These are phyloP conservation scores for Drosophila paramelanica DNA, from an alignment of 2,888 invertebrate species.

Conservation along the genomic window DNA sequence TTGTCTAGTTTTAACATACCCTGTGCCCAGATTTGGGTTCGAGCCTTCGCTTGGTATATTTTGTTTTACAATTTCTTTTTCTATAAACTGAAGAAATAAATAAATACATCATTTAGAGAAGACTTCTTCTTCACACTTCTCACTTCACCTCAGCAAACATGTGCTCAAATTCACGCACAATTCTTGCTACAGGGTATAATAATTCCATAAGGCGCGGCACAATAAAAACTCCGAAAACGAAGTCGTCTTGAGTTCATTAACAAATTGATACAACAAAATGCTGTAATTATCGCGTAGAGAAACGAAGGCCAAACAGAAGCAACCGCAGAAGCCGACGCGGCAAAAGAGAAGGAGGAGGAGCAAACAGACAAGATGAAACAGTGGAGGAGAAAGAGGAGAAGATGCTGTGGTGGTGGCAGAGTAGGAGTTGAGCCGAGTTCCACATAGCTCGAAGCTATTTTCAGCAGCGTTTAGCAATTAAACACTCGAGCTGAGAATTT, in stretches of 20 bases:
- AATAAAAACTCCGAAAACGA: constrained; percentile 36
- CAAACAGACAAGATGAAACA: background rate
- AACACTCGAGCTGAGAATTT: constrained; percentile 67
- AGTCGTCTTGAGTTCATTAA: constrained; percentile 71
- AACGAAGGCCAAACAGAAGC: constrained; percentile 60
- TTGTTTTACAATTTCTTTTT: no score
- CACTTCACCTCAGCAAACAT: no score
- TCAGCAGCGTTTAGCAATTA: constrained; percentile 75
- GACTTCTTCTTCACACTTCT: no score
- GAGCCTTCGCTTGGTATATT: no score
- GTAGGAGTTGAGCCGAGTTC: constrained; percentile 27
- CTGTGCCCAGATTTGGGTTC: no score
- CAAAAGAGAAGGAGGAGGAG: background rate
- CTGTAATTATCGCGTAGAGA: constrained; percentile 77
- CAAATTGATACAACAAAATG: constrained; percentile 82
- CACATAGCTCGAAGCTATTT: constrained; percentile 77
- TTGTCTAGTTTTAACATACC: no score
- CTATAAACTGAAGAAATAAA: no score
- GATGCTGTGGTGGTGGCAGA: background rate
- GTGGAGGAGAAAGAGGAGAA: constrained; percentile 1
- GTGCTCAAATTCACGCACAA: background rate
- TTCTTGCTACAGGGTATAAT: constrained; percentile 36
- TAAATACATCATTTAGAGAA: no score
- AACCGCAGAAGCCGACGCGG: constrained; percentile 11
- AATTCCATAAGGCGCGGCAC: constrained; percentile 44